phyloP scores from a whole-genome alignment of 2,113 vertebrate species.

The Oreochromis spilurus region DNA sequence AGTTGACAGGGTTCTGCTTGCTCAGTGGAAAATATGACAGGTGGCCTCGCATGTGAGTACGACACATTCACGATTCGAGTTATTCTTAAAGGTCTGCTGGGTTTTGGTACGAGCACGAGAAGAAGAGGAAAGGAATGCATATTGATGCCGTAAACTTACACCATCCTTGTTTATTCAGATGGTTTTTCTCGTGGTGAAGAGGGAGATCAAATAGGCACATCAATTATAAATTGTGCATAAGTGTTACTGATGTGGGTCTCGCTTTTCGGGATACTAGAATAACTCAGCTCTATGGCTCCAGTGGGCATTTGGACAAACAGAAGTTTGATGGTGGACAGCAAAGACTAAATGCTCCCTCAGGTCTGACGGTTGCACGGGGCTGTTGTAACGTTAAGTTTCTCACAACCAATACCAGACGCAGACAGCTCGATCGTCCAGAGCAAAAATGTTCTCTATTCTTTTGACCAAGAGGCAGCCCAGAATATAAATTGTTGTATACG shows the following conservation, averaged over 20 bases:
- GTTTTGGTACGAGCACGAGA: constrained; percentile 27
- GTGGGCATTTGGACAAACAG: constrained; percentile 66
- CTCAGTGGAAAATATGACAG: constrained; percentile 48
- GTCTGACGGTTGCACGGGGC: not conserved
- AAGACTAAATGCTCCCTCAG: constrained; percentile 35
- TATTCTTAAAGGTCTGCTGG: constrained; percentile 57
- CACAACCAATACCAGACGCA: constrained; percentile 31
- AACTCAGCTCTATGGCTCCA: constrained; percentile 67
- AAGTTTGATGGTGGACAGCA: constrained; percentile 53
- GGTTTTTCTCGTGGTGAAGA: constrained; percentile 60
- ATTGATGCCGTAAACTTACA: constrained; percentile 66
- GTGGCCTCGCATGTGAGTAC: constrained; percentile 19
- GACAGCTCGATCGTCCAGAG: not conserved
- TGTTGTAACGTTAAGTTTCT: not conserved
- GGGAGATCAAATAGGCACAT: constrained; percentile 70
- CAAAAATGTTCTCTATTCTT: not conserved
- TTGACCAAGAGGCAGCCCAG: not conserved
- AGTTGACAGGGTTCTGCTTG: constrained; percentile 1
- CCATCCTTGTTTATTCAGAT: constrained; percentile 74
- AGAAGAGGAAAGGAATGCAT: constrained; percentile 54
- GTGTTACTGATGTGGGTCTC: constrained; percentile 69
- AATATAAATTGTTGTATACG: not conserved
- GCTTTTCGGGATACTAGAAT: constrained; percentile 54
- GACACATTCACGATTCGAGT: constrained; percentile 54
- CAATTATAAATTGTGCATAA: constrained; percentile 68